These are phyloP conservation scores for Cephus spinipes DNA, from an alignment of 2,888 invertebrate genomes.

Conservation along the genomic window DNA sequence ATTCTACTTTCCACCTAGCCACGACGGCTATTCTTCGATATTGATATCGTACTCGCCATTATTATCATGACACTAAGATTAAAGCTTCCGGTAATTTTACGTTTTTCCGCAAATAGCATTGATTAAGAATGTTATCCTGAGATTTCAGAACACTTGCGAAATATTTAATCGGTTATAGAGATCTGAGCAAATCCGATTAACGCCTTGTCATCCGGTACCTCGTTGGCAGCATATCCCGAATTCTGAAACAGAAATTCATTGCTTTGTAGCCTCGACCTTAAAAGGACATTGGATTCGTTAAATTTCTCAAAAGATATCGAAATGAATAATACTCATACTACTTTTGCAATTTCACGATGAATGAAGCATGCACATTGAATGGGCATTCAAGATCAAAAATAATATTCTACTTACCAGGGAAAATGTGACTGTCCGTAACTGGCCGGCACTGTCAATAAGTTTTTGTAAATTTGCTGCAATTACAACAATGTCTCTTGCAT, in stretches of 20 bases:
- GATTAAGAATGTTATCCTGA: constrained; percentile 43
- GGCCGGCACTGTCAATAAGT: constrained; percentile 80
- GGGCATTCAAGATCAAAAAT: background rate
- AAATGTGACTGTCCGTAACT: constrained; percentile 85
- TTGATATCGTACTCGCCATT: constrained; percentile 12
- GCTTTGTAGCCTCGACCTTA: background rate
- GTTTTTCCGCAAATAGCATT: constrained; percentile 29
- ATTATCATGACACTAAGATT: constrained; percentile 15
- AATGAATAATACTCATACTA: background rate
- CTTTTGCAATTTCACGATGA: background rate
- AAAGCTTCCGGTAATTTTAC: constrained; percentile 25
- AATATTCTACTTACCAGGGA: constrained; percentile 75
- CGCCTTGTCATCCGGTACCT: constrained; percentile 93
- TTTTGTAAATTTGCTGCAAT: constrained; percentile 94
- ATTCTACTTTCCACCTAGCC: constrained; percentile 12
- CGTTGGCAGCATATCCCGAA: constrained; percentile 78
- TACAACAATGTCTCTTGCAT: constrained; percentile 90
- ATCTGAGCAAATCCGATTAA: constrained; percentile 98
- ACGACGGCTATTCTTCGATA: constrained; percentile 12
- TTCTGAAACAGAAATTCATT: constrained; percentile 66
- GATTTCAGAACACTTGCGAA: constrained; percentile 32
- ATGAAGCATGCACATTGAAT: background rate
- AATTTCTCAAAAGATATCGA: background rate
- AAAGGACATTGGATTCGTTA: background rate
- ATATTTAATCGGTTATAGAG: constrained; percentile 85